These are phyloP conservation scores for Dreissena rostriformis DNA, from an alignment of 1,140 invertebrate species.

Conservation along the genomic window DNA sequence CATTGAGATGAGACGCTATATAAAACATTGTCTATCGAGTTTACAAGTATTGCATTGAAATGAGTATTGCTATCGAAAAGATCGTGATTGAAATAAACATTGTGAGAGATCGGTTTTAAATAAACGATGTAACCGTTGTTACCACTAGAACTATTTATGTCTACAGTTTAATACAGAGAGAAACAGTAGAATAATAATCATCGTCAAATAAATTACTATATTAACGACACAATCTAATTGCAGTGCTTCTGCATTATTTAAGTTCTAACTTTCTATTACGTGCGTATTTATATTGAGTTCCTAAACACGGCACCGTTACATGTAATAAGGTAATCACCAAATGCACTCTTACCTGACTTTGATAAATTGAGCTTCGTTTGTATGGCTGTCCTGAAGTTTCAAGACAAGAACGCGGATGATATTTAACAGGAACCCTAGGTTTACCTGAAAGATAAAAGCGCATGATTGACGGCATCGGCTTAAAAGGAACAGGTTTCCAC, in stretches of 20 bases:
- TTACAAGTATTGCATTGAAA: too few species aligned
- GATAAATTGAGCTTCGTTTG: slow-evolving; percentile 76
- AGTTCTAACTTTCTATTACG: background rate
- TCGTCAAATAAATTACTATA: background rate
- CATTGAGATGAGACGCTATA: too few species aligned
- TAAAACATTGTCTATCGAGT: too few species aligned
- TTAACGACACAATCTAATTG: background rate
- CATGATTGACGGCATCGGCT: too few species aligned
- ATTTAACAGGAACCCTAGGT: slow-evolving; percentile 77
- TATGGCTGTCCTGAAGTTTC: slow-evolving; percentile 76
- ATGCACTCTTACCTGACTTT: slow-evolving; percentile 74
- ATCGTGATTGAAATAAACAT: too few species aligned
- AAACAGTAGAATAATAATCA: background rate
- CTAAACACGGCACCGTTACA: background rate
- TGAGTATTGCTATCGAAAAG: too few species aligned
- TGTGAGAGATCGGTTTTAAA: too few species aligned
- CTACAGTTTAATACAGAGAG: background rate
- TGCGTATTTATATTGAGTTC: background rate
- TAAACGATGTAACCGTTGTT: too few species aligned
- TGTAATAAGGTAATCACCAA: background rate
- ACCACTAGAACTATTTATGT: too few species aligned
- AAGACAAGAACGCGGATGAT: slow-evolving; percentile 76
- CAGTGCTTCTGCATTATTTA: background rate
- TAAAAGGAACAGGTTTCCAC: too few species aligned
- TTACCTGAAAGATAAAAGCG: slow-evolving; percentile 68